Conservation (phyloP, 2,113 vertebrate genomes). For the Zootoca vivipara region DNA sequence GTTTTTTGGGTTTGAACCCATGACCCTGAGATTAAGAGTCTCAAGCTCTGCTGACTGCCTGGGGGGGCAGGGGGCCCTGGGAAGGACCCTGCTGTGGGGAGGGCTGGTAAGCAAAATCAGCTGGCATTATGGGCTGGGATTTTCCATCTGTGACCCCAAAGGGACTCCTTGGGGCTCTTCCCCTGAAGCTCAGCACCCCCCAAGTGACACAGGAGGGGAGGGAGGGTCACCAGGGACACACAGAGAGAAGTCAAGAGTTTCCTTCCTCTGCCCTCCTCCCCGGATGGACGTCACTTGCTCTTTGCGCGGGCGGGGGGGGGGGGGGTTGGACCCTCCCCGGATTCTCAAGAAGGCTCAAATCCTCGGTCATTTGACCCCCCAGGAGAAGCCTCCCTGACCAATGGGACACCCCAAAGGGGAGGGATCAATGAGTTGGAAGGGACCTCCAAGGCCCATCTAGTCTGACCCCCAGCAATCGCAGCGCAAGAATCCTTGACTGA, state of each 20-base stretch:
- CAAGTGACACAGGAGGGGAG: not conserved
- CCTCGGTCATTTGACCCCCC: no score
- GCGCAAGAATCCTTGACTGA: no score
- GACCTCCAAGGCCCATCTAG: no score
- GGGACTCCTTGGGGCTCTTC: not conserved
- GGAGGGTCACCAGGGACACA: not conserved
- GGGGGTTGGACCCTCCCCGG: no score
- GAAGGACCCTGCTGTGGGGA: not conserved
- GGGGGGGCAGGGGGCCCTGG: not conserved
- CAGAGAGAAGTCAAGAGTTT: not conserved
- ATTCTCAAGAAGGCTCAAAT: no score
- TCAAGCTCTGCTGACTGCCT: not conserved
- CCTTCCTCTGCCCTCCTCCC: not conserved
- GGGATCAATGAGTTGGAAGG: not conserved
- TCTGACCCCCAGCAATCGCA: no score
- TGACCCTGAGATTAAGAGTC: no score
- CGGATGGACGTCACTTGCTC: no score
- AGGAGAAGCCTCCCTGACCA: no score
- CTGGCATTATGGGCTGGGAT: not conserved
- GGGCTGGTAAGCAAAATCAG: not conserved
- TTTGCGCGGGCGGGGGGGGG: no score
- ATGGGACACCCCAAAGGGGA: not conserved
- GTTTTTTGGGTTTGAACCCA: no score
- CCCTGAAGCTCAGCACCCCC: not conserved
- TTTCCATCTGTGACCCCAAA: not conserved